phyloP scores from a whole-genome alignment of 2,113 vertebrate genomes.

The Grantiella picta region DNA sequence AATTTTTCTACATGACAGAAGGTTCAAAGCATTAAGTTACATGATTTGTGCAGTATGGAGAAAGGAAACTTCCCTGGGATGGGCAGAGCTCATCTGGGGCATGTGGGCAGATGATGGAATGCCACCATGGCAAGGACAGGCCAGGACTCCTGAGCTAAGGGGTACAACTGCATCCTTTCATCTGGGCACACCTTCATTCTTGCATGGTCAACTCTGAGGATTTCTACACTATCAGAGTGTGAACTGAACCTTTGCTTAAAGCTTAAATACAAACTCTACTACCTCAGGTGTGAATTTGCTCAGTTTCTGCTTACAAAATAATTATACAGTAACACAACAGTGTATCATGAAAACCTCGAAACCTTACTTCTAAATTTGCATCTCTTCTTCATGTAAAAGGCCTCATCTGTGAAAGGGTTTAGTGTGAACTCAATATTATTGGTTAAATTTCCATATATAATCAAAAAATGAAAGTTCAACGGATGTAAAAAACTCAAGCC shows the following conservation, averaged over 20 bases:
- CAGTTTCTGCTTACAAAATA: not conserved
- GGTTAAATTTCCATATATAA: not conserved
- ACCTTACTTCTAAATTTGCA: not conserved
- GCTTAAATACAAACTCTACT: not conserved
- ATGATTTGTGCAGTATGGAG: not conserved
- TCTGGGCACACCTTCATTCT: not conserved
- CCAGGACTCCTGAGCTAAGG: not conserved
- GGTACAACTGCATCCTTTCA: not conserved
- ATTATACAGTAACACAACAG: not conserved
- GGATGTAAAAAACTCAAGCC: not conserved
- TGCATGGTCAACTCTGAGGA: not conserved
- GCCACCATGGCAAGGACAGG: not conserved
- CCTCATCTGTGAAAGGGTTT: not conserved
- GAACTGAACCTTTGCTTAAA: not conserved
- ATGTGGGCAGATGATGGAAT: not conserved
- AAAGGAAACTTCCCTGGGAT: not conserved
- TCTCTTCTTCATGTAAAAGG: not conserved
- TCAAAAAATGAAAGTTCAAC: not conserved
- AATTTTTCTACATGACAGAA: not conserved
- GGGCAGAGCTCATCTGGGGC: not conserved
- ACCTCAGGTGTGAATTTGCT: not conserved
- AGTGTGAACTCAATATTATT: not conserved
- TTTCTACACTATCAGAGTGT: not conserved
- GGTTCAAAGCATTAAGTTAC: not conserved
- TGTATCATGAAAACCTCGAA: not conserved